phyloP scores from a whole-genome alignment of 92 coral and sea anemone species.

The Umimayanthus chanpuru region DNA sequence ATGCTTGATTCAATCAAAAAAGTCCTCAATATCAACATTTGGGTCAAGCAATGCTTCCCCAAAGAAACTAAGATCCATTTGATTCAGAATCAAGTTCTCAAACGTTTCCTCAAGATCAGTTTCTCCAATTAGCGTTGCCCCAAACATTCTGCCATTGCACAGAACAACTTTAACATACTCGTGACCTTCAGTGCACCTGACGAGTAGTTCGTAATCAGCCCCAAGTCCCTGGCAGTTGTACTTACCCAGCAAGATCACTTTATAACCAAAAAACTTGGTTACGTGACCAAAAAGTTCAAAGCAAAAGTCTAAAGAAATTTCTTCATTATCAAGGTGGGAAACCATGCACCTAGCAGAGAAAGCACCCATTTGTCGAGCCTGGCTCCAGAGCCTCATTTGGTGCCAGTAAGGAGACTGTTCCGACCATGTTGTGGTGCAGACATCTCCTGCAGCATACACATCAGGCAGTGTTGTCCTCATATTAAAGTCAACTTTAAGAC shows the following conservation, averaged over 20 bases:
- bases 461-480: conserved; percentile 81
- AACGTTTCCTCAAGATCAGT: conserved; percentile 97
- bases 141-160: conserved; percentile 80
- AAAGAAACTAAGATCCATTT: conserved; percentile 80
- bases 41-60: conserved; percentile 88
- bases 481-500: conserved; percentile 76
- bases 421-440: conserved; percentile 85
- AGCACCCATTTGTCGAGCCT: conserved; percentile 95
- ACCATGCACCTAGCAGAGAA: conserved; percentile 92
- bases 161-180: conserved; percentile 92
- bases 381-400: conserved; percentile 98
- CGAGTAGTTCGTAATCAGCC: conserved; percentile 72
- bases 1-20: conserved; percentile 76
- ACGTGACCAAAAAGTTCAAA: conserved; percentile 93
- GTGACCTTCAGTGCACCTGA: conserved; percentile 80
- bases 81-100: conserved; percentile 93
- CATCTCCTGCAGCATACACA: conserved; percentile 97
- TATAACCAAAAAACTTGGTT: conserved; percentile 92
- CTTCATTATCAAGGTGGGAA: conserved; percentile 58
- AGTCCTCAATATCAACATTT: conserved; percentile 91
- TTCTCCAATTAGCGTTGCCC: conserved; percentile 94
- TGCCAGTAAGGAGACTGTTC: conserved; percentile 88
- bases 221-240: conserved; percentile 87
- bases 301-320: conserved; percentile 79
- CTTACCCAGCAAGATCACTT: conserved; percentile 85